Evolutionary conservation across 2,113 vertebrate genomes (phyloP).

Genomic region (Myrmophylax atrothorax): DNA sequence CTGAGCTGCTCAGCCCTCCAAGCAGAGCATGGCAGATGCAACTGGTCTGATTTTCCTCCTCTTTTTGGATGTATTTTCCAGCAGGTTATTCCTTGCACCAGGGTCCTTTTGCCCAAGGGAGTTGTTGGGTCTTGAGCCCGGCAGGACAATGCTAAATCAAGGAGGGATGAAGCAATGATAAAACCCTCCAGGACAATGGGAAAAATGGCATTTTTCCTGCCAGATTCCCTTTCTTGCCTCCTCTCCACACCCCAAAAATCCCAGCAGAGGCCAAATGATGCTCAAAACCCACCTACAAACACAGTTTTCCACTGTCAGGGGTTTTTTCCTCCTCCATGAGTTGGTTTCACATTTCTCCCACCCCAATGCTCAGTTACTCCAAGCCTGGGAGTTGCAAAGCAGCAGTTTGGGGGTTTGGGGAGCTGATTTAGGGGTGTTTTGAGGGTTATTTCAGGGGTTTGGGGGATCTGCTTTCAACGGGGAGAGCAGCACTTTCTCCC

Average conservation of each 20-base stretch:
- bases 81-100: neutral
- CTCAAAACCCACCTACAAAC: neutral
- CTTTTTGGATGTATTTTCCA: neutral
- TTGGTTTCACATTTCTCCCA: neutral
- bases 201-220: constrained; percentile 4
- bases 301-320: accelerated
- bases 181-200: neutral
- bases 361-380: neutral
- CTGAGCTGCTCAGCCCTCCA: neutral
- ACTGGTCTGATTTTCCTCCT: neutral
- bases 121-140: accelerated
- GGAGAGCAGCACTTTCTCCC: constrained; percentile 37
- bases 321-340: neutral
- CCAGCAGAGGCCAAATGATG: neutral
- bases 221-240: neutral
- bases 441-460: accelerated
- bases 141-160: neutral
- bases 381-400: neutral
- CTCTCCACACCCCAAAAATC: neutral
- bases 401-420: neutral
- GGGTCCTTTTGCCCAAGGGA: neutral
- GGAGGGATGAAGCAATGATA: neutral
- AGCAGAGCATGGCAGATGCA: neutral
- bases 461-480: accelerated
- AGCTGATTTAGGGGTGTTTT: neutral